These are phyloP conservation scores for Nothobranchius furzeri DNA, from an alignment of 2,113 vertebrate species.

Conservation along the genomic window DNA sequence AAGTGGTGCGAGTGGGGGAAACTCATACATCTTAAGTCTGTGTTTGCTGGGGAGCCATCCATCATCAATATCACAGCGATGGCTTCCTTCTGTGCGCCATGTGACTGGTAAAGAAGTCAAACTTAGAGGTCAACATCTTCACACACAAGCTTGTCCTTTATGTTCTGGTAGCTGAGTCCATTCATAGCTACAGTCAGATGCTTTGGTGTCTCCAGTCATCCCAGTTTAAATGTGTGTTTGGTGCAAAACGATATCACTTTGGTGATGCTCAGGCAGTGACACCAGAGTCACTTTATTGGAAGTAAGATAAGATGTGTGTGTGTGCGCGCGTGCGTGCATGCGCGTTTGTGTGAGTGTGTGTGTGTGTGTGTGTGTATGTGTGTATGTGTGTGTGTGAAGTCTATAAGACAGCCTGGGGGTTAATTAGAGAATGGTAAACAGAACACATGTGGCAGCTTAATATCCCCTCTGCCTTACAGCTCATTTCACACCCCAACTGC, in stretches of 20 bases:
- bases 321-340: not conserved
- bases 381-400: conserved; percentile 40
- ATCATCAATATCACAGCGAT: conserved; percentile 33
- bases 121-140: conserved; percentile 38
- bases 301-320: conserved; percentile 22
- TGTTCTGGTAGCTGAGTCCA: not conserved
- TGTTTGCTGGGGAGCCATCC: conserved; percentile 33
- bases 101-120: conserved; percentile 29
- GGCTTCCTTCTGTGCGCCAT: conserved; percentile 3
- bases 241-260: conserved; percentile 33
- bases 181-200: not conserved
- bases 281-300: conserved; percentile 37
- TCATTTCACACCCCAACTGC: conserved; percentile 77
- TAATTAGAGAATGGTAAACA: conserved; percentile 80
- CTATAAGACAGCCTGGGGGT: conserved; percentile 74
- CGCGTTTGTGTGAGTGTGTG: no score
- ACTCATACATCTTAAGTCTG: conserved; percentile 34
- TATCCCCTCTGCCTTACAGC: conserved; percentile 75
- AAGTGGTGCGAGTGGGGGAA: conserved; percentile 24
- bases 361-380: no score
- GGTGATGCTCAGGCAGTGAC: conserved; percentile 44
- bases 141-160: conserved; percentile 13
- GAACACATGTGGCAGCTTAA: conserved; percentile 79
- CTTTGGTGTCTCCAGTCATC: not conserved
- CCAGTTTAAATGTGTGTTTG: conserved; percentile 30